Evolutionary conservation across 2,113 vertebrate species (phyloP).

Genomic region (Cyphomyrus discorhynchus): DNA sequence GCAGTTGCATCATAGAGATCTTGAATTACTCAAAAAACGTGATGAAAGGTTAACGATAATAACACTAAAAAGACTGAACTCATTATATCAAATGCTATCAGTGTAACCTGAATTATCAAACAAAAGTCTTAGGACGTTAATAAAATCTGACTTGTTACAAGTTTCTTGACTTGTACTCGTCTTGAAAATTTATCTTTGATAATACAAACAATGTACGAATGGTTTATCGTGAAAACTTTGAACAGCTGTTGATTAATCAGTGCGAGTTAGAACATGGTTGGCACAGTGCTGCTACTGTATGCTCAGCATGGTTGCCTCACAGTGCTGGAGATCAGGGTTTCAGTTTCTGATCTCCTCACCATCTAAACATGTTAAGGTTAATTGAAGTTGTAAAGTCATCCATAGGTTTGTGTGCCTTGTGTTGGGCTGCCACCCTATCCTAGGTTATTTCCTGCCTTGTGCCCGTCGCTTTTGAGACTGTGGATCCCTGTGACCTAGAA

Average conservation of each 20-base stretch:
- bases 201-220: not conserved
- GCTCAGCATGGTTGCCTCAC: not conserved
- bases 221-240: not conserved
- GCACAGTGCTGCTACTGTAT: not conserved
- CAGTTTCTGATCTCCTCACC: not conserved
- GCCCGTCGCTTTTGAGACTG: not conserved
- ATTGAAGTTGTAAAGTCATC: too few species aligned
- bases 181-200: not conserved
- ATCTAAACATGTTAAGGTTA: too few species aligned
- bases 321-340: not conserved
- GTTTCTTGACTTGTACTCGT: not conserved
- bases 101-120: not conserved
- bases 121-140: not conserved
- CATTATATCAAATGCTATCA: not conserved
- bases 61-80: not conserved
- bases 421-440: not conserved
- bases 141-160: not conserved
- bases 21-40: not conserved
- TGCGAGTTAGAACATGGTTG: too few species aligned
- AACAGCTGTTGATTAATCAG: not conserved
- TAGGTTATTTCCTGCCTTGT: not conserved
- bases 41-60: not conserved
- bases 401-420: not conserved
- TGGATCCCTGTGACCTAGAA: not conserved
- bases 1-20: not conserved